Percentiles rank a stretch among this genome's conserved stretches.
Evolutionary conservation across 2,797 vertebrate genomes (phyloP).

Genomic region (Tapirus indicus): DNA sequence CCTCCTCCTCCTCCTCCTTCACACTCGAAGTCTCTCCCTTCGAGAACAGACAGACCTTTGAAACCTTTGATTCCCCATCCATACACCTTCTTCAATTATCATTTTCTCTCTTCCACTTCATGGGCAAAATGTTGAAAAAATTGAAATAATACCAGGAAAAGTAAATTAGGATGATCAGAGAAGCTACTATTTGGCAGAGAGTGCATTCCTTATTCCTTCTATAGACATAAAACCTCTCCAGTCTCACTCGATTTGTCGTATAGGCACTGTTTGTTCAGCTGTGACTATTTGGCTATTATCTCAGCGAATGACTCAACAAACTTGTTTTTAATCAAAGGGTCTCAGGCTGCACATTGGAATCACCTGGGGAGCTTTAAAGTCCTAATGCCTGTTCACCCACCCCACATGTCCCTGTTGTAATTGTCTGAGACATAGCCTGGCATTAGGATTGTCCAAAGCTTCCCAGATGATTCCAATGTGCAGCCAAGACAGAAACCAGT

Average conservation of each 20-base stretch:
- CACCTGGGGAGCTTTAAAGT: not conserved
- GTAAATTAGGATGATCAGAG: not conserved
- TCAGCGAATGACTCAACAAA: not conserved
- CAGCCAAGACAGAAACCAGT: not conserved
- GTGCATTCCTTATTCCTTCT: not conserved
- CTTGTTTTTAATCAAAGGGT: not conserved
- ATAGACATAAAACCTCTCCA: not conserved
- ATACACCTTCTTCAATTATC: not conserved
- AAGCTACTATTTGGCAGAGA: not conserved
- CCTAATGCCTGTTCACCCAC: not conserved
- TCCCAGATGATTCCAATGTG: not conserved
- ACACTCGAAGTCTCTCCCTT: not conserved
- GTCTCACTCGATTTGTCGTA: not conserved
- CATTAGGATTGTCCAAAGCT: not conserved
- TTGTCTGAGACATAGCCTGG: not conserved
- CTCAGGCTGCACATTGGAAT: not conserved
- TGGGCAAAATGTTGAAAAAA: not conserved
- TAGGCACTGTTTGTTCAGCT: not conserved
- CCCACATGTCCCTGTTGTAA: not conserved
- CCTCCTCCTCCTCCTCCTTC: too few relatives aligned
- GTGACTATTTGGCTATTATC: not conserved
- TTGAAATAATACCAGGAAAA: constrained; percentile 31
- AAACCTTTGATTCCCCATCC: not conserved
- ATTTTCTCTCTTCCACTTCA: not conserved
- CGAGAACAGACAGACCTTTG: not conserved